Conservation (phyloP, 2,113 vertebrate genomes). For the Upupa epops region DNA sequence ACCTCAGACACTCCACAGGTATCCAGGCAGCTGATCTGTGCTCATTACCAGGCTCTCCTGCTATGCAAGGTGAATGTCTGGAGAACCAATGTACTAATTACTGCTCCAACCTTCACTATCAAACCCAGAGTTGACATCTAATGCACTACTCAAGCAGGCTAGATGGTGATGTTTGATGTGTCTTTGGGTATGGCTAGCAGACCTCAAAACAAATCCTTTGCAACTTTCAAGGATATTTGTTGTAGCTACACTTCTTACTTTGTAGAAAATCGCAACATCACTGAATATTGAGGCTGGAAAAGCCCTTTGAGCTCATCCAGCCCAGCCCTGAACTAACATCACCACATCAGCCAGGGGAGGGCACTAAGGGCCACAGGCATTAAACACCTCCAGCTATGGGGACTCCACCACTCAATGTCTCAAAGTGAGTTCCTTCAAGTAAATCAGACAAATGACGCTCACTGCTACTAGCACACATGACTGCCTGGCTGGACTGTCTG, state of each 20-base stretch:
- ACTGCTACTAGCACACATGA: neutral
- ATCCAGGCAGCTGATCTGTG: neutral
- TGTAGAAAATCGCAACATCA: neutral
- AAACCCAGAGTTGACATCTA: neutral
- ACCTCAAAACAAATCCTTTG: neutral
- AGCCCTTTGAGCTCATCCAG: too few species aligned
- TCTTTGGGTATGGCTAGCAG: neutral
- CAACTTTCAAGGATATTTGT: neutral
- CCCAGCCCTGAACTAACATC: too few species aligned
- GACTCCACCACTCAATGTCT: neutral
- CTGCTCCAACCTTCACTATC: neutral
- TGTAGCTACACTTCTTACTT: neutral
- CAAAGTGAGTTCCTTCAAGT: neutral
- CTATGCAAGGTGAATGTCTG: neutral
- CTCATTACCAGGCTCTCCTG: neutral
- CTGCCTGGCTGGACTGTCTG: neutral
- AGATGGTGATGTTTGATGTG: neutral
- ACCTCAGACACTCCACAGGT: rapidly evolving
- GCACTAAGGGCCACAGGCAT: too few species aligned
- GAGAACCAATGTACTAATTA: neutral
- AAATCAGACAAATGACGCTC: neutral
- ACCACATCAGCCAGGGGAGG: too few species aligned
- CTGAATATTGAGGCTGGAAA: too few species aligned
- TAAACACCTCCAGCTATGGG: too few species aligned
- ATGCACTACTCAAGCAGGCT: neutral